Percentiles rank a stretch among this genome's conserved stretches.
These are phyloP conservation scores for Dione juno DNA, from an alignment of 2,888 invertebrate species.

Conservation along the genomic window DNA sequence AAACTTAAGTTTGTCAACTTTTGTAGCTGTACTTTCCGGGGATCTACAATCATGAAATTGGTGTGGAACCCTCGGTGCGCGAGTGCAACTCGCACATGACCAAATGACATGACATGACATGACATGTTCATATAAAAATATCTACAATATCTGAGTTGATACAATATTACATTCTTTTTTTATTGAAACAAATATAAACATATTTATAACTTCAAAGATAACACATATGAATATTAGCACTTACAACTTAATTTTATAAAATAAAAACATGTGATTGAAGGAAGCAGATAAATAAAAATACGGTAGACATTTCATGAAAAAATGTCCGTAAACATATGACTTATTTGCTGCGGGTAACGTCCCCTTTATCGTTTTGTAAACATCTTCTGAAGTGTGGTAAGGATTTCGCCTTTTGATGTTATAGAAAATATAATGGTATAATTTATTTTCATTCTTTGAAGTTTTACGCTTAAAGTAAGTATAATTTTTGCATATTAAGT, in stretches of 20 bases:
- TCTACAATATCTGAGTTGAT: too few species aligned
- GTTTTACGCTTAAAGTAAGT: background rate
- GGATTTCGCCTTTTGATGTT: constrained; percentile 23
- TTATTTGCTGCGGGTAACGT: constrained; percentile 21
- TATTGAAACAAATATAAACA: constrained; percentile 24
- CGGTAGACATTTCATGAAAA: background rate
- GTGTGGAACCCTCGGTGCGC: too few species aligned
- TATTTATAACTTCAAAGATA: constrained; percentile 48
- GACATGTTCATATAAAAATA: too few species aligned
- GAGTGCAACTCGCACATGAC: too few species aligned
- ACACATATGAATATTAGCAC: constrained; percentile 47
- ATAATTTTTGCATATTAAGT: background rate
- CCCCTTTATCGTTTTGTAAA: constrained; percentile 17
- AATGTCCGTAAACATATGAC: constrained; percentile 20
- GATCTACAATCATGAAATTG: too few species aligned
- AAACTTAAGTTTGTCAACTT: too few species aligned
- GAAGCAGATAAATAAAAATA: constrained; percentile 25
- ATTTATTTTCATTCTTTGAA: constrained; percentile 18
- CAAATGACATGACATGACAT: too few species aligned
- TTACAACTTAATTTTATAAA: constrained; percentile 17
- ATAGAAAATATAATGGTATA: constrained; percentile 21
- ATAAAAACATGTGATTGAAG: constrained; percentile 17
- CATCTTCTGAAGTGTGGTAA: constrained; percentile 21
- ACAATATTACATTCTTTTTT: too few species aligned
- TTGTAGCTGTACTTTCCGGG: too few species aligned